Base-by-base conservation (phyloP, 2,888 invertebrate genomes). In the Euplagia quadripunctaria region DNA sequence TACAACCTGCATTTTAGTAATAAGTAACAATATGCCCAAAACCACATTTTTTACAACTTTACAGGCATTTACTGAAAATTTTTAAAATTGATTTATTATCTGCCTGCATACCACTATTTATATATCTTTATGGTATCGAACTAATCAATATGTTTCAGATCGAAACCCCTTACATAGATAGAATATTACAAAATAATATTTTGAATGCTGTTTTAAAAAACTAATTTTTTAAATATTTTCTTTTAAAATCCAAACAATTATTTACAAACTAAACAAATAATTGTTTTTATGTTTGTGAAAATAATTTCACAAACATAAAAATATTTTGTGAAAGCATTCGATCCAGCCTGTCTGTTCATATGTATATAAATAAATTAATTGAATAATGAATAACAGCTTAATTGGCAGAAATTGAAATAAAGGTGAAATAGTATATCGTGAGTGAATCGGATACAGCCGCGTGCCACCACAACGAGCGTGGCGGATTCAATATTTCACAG, bases 401-500 rank as follows among this genome's bases (percentile, higher is more conserved):
- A 75, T 79, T 77, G 79, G 74, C 67, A 81, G 80, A 81, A 77
- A 82, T 80, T 82, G 70, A 76, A 69, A 84, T 85, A 85, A 85
- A 82, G 82, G 73, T 74, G 73, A 80, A 85, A 86, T 83, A 86
- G 80, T 82, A 79, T 86, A 86, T 87, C 86, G 85, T 87, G 87
- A 89, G 86, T 88, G 86, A 80, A 88, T 86, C 87, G 80, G 88
- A 88, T 83, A 80, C 79, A 82, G 88, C 91, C 93, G 92, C 93
- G 94, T 93, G 94, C 91, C 87, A 82, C 84, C 81, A 84, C 85
- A 89, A 88, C 88, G 85, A 91, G 89, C 94, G 94, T 93, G 83
- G 83, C 94, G 80, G 90, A 95, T 94, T 79, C 91, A 87, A 95
- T 95, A 92, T 90, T 92, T 92, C 93, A 95, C 95, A 94, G 90